Base-by-base conservation (phyloP, 2,888 invertebrate species). In the Cataglyphis albicans region DNA sequence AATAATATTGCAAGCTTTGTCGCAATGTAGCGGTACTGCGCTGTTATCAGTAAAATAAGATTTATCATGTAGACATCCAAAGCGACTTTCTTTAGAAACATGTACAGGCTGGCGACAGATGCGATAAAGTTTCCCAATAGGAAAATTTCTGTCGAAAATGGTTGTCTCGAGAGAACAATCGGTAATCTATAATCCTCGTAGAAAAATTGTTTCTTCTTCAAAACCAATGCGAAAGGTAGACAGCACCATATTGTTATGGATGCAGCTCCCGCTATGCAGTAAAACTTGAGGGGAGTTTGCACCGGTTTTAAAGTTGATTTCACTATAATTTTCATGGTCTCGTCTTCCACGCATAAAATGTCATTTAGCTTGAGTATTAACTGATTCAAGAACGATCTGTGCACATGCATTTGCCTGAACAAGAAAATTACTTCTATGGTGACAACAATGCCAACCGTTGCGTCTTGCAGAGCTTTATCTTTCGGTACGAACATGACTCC, bases 51-150 rank as follows among this genome's bases (percentile, higher is more conserved):
- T 0, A 87, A 81, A 12, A 92, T 84, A 5, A 88, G 67, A 48
- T 92, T 81, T 41, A 88, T 89, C 12, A 87, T 84, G 25, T 92
- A 92, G 1, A 92, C 12, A 21, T 92, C 91, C 1, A 90, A 63
- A n/a, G 87, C 67, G 12, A 83, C 80, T 48, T 92, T 91, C 35
- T 84, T 89, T 0, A 82, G 25, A 3, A 90, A 84, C 4, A 83
- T 41, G 25, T 73, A 86, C 0, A 55, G 15, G 2, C 74, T 10
- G 7, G 86, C 88, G 1, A 90, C 1, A 0, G 57, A 10, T 65
- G 89, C 75, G 0, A 91, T 32, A 0, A 87, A 1, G 2, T 87
- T 64, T 5, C 87, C 89, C 0, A 21, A 10, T 0, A 87, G 15
- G 25, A 92, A 92, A 12, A 85, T 21, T 5, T 18, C 48, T 0